Evolutionary conservation across 2,113 vertebrate species (phyloP), one percentile per base, ranked within the genome.

Genomic region (Mirza zaza): DNA sequence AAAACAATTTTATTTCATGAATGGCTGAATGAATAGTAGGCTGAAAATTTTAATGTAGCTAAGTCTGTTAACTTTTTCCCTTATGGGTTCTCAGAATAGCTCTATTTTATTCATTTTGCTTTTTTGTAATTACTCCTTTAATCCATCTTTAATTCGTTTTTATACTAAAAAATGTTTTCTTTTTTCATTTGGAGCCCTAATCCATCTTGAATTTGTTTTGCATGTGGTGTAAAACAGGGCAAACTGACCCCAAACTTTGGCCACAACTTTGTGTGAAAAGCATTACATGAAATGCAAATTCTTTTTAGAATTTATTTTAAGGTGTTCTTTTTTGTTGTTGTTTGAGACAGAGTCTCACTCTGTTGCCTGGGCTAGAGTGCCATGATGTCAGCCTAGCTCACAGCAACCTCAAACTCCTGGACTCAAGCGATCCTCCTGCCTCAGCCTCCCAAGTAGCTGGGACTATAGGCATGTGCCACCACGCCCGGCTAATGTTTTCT

Each of bases 41-140:
- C 73, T 68, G 32, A 59, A 71, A 57, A 59, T 48, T 67, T 96
- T 52, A n/a, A 84, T 7, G 63, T 67, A 57, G 34, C 34, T 65
- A 36, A 45, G 36, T 61, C 27, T 79, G 15, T 61, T 25, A 70
- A 13, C 70, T n/a, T 75, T 93, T 45, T 79, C 55, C 15, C 61
- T 80, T 76, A 61, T 17, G 67, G 10, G 12, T 57, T 45, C 90
- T 70, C 7, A 82, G 79, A 67, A 85, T 27, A 42, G 34, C 34
- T 91, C 13, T 83, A 76, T 90, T n/a, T 87, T 52, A 68, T 87
- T 55, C 48, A 34, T 59, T 80, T 89, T 65, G 59, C 1, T 55
- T 89, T 87, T 82, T 57, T 75, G n/a, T 17, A 82, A 77, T 87
- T 90, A 87, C 61, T 77, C 45, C 68, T 91, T 82, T 36, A 70